phyloP scores from a whole-genome alignment of 2,888 invertebrate genomes.

The Agriopis leucophaearia region DNA sequence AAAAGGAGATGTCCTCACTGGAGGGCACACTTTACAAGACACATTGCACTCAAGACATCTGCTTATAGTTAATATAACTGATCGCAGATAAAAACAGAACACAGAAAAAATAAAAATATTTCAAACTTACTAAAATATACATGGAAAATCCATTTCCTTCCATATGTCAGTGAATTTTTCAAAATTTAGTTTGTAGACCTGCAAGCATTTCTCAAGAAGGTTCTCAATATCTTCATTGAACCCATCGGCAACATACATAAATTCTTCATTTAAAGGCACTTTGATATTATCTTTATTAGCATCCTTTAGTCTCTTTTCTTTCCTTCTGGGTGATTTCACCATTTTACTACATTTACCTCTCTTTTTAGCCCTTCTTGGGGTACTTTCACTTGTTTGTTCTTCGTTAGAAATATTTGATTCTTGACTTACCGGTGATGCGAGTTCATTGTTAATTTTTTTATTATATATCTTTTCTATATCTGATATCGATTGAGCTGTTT shows the following conservation, averaged over 20 bases:
- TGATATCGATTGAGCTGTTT: not conserved
- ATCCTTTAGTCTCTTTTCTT: not conserved
- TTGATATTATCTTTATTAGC: not conserved
- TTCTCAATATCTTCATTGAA: conserved; percentile 74
- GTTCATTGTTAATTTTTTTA: not conserved
- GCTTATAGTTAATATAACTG: too few species aligned
- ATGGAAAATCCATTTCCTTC: conserved; percentile 70
- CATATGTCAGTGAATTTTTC: conserved; percentile 67
- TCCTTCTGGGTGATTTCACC: not conserved
- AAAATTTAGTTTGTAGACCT: conserved; percentile 61
- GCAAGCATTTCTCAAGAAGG: conserved; percentile 65
- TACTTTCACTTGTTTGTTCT: not conserved
- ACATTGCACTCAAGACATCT: too few species aligned
- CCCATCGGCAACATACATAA: conserved; percentile 72
- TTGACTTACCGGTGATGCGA: not conserved
- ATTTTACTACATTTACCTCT: not conserved
- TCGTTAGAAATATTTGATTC: not conserved
- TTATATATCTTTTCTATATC: not conserved
- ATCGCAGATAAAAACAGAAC: too few species aligned
- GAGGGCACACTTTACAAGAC: too few species aligned
- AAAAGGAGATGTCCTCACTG: too few species aligned
- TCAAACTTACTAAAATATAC: conserved; percentile 69
- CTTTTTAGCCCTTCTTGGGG: not conserved
- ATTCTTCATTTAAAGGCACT: conserved; percentile 20
- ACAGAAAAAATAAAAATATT: too few species aligned